Conservation (phyloP, 1,140 invertebrate species). For the Pemphigus obesinymphae region DNA sequence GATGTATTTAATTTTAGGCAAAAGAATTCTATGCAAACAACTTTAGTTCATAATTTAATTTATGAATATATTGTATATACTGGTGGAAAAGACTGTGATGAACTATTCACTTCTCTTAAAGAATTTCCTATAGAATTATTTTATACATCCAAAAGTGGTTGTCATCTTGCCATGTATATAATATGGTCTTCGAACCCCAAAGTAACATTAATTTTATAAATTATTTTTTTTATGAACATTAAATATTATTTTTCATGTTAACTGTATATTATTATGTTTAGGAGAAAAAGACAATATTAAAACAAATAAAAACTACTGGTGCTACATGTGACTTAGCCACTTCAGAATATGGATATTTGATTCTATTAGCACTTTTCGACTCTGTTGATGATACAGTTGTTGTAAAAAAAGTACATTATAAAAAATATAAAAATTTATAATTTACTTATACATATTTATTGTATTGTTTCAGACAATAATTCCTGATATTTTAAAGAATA, state of each 20-base stretch:
- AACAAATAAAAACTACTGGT: conserved; percentile 69
- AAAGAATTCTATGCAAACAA: conserved; percentile 27
- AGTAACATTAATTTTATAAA: neutral
- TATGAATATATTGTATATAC: conserved; percentile 23
- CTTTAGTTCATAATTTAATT: conserved; percentile 34
- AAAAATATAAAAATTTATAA: neutral
- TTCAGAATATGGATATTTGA: conserved; percentile 81
- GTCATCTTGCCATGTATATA: conserved; percentile 23
- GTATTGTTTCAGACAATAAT: conserved; percentile 53
- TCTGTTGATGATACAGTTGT: conserved; percentile 89
- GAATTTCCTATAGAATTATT: conserved; percentile 35
- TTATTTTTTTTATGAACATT: neutral
- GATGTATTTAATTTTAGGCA: neutral
- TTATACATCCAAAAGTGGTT: conserved; percentile 34
- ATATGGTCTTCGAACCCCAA: conserved; percentile 14
- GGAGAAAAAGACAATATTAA: conserved; percentile 61
- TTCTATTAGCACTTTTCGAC: conserved; percentile 80
- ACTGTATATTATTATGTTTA: conserved; percentile 41
- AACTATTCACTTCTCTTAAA: conserved; percentile 25
- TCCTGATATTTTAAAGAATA: conserved; percentile 66
- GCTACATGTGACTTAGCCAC: conserved; percentile 72
- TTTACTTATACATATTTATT: neutral
- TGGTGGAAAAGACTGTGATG: conserved; percentile 13
- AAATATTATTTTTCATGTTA: neutral
- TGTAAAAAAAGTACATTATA: conserved; percentile 65